Percentiles rank a stretch among this genome's conserved stretches.
phyloP scores from a whole-genome alignment of 2,797 vertebrate genomes.

The Craterocephalus amniculus region DNA sequence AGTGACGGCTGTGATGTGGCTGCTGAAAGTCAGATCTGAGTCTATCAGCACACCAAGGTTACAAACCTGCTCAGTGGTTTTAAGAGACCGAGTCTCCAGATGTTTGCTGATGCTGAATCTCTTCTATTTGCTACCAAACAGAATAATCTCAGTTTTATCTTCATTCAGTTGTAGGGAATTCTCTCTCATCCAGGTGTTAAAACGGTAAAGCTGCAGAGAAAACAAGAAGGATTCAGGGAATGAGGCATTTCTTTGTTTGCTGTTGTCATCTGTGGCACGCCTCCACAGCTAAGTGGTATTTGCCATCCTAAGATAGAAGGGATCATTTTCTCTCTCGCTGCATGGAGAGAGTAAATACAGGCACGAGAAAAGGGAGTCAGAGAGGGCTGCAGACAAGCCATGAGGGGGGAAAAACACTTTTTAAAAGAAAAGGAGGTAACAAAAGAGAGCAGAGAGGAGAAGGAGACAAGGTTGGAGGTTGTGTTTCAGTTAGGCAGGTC shows the following conservation, averaged over 20 bases:
- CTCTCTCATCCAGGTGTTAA: too few relatives aligned
- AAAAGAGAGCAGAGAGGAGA: constrained; percentile 14
- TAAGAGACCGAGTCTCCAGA: too few relatives aligned
- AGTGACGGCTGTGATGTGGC: too few relatives aligned
- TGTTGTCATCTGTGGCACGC: constrained; percentile 47
- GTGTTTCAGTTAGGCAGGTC: constrained; percentile 70
- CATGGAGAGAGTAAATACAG: constrained; percentile 41
- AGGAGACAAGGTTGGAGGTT: constrained; percentile 31
- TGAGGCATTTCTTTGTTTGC: constrained; percentile 69
- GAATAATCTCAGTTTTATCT: too few relatives aligned
- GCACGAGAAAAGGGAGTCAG: constrained; percentile 37
- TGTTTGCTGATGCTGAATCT: too few relatives aligned
- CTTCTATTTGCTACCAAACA: too few relatives aligned
- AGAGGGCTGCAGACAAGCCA: constrained; percentile 27
- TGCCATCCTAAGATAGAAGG: constrained; percentile 46
- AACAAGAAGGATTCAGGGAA: constrained; percentile 37
- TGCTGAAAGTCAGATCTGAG: too few relatives aligned
- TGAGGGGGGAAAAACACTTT: constrained; percentile 20
- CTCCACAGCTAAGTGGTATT: constrained; percentile 59
- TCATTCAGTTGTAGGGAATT: too few relatives aligned
- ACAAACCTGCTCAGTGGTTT: too few relatives aligned
- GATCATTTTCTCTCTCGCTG: constrained; percentile 31
- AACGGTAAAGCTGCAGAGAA: constrained; percentile 20
- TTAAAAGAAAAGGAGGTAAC: constrained; percentile 1
- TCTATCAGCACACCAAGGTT: too few relatives aligned